A percentile compares a stretch with the other conserved stretches of the same genome.
Evolutionary conservation across 1,140 invertebrate species (phyloP).

Genomic region (Cydia strobilella): DNA sequence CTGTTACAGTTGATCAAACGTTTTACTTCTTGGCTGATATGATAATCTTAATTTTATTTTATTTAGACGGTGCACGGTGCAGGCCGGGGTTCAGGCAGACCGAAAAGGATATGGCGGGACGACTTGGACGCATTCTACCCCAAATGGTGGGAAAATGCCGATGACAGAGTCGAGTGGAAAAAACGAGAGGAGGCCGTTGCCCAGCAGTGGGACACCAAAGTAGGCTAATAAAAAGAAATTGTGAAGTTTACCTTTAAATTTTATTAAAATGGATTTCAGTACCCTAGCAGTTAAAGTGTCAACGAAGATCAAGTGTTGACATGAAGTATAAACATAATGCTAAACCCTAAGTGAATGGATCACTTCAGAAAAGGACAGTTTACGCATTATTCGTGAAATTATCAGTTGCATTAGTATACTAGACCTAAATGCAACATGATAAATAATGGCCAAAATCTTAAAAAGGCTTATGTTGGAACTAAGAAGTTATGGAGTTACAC

Average conservation of each 20-base stretch:
- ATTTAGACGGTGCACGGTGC: no score
- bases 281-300: constrained; percentile 6
- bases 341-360: constrained; percentile 14
- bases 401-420: constrained; percentile 24
- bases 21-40: neutral
- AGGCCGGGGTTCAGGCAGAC: no score
- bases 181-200: no score
- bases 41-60: neutral
- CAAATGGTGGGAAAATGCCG: no score
- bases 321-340: neutral
- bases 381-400: constrained; percentile 23
- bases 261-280: neutral
- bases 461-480: neutral
- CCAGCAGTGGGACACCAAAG: no score
- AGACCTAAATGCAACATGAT: constrained; percentile 7
- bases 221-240: no score
- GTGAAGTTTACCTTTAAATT: neutral
- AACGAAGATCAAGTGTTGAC: constrained; percentile 10
- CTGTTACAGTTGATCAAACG: no score
- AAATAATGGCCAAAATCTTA: neutral
- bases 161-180: no score
- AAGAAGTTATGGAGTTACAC: neutral
- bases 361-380: constrained; percentile 11
- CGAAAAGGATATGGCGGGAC: no score
- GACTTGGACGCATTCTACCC: no score